Percentiles rank a stretch among this genome's conserved stretches.
phyloP scores from a whole-genome alignment of 2,113 vertebrate genomes.

The Dryoscopus gambensis region DNA sequence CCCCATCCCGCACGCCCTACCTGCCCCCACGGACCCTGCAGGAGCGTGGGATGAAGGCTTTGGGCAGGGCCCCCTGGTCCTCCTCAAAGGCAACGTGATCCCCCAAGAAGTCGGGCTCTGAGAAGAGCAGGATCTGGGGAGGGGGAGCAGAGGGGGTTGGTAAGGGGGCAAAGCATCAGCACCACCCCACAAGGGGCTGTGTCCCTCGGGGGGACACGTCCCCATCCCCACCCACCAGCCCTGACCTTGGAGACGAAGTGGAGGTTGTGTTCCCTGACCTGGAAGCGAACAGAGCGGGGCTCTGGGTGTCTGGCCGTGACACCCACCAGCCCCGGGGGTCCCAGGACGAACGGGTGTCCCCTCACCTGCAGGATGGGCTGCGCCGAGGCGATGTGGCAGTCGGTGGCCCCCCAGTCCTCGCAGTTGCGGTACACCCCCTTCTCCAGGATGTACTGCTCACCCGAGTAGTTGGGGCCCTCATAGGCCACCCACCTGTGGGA shows the following conservation, averaged over 20 bases:
- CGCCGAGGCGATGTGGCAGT: conserved; percentile 79
- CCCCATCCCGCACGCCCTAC: conserved; percentile 25
- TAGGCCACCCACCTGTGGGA: conserved; percentile 88
- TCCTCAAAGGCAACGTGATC: conserved; percentile 66
- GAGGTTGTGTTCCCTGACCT: conserved; percentile 71
- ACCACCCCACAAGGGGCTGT: fast-evolving
- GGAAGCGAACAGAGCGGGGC: background rate
- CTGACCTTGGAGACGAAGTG: conserved; percentile 75
- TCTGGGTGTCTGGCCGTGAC: fast-evolving
- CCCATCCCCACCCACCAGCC: background rate
- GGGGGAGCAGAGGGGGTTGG: fast-evolving
- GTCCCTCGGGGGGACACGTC: fast-evolving
- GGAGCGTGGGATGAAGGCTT: conserved; percentile 73
- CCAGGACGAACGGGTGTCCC: fast-evolving
- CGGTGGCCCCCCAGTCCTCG: conserved; percentile 87
- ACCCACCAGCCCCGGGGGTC: fast-evolving
- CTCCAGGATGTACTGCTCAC: conserved; percentile 89
- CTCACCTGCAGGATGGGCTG: conserved; percentile 89
- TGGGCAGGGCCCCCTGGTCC: conserved; percentile 67
- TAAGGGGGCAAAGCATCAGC: background rate
- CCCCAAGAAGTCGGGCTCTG: conserved; percentile 82
- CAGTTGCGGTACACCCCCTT: conserved; percentile 91
- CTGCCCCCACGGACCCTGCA: conserved; percentile 86
- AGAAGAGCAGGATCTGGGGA: conserved; percentile 85
- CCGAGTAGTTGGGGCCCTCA: conserved; percentile 88